Conservation (phyloP, 2,888 invertebrate species). For the Bruchidius siliquastri region DNA sequence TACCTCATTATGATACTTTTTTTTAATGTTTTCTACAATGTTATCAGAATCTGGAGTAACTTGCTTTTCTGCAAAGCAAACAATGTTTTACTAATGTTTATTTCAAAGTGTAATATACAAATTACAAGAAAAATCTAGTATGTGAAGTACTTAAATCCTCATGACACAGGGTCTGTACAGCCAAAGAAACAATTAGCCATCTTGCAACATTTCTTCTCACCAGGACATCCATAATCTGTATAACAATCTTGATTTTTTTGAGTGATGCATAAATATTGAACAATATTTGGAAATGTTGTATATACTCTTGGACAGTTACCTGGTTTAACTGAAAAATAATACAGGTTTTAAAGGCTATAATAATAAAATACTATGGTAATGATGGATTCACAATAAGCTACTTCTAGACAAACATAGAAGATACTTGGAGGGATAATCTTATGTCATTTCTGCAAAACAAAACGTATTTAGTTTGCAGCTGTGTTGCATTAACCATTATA, state of each 20-base stretch:
- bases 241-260: constrained; percentile 16
- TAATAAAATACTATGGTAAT: no score
- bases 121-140: constrained; percentile 6
- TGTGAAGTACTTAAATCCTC: neutral
- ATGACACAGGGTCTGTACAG: neutral
- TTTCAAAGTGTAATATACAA: constrained; percentile 10
- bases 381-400: no score
- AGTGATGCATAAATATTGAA: constrained; percentile 4
- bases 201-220: constrained; percentile 18
- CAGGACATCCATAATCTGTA: constrained; percentile 19
- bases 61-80: neutral
- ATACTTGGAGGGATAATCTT: no score
- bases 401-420: no score
- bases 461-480: no score
- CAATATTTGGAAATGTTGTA: constrained; percentile 1
- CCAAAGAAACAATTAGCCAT: constrained; percentile 15
- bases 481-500: no score
- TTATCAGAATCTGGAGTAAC: neutral
- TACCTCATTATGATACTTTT: neutral
- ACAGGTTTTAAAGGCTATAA: no score
- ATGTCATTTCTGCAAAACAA: no score
- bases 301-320: constrained; percentile 12
- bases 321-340: constrained; percentile 14
- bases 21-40: no score
- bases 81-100: constrained; percentile 3